Evolutionary conservation across 2,888 invertebrate species (phyloP).

Genomic region (Glyphotaelius pellucidus): DNA sequence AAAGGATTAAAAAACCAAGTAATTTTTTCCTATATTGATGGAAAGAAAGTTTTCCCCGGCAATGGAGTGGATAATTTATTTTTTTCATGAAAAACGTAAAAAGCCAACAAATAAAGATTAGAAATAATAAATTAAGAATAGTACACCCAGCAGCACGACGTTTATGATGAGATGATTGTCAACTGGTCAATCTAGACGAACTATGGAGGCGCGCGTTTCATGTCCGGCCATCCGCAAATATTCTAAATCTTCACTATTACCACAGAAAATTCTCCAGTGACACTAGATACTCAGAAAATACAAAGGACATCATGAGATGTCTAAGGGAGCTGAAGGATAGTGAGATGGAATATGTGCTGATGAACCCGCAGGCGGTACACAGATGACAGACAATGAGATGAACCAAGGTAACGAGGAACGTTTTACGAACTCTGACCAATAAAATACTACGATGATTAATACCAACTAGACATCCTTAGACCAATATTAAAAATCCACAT

Average conservation of each 20-base stretch:
- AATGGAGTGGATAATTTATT: not conserved
- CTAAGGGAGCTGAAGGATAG: not conserved
- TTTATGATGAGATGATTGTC: conserved; percentile 48
- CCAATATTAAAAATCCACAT: conserved; percentile 60
- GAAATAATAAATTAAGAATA: conserved; percentile 54
- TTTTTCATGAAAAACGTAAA: not conserved
- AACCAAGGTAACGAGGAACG: conserved; percentile 47
- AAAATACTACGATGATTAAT: conserved; percentile 59
- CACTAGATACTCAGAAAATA: not conserved
- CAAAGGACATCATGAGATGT: not conserved
- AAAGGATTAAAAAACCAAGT: not conserved
- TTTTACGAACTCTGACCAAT: conserved; percentile 47
- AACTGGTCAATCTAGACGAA: conserved; percentile 12
- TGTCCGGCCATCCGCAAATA: not conserved
- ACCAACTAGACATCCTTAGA: conserved; percentile 62
- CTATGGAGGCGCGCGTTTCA: conserved; percentile 21
- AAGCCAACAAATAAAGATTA: not conserved
- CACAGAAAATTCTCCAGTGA: not conserved
- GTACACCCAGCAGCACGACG: conserved; percentile 62
- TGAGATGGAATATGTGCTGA: conserved; percentile 32
- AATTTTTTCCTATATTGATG: not conserved
- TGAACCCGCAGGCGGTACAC: conserved; percentile 39
- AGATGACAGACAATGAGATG: conserved; percentile 46
- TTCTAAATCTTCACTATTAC: not conserved
- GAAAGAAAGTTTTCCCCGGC: not conserved